Base-by-base conservation (phyloP, 35 echinoderm and acorn worm genomes). In the Heliocidaris tuberculata region DNA sequence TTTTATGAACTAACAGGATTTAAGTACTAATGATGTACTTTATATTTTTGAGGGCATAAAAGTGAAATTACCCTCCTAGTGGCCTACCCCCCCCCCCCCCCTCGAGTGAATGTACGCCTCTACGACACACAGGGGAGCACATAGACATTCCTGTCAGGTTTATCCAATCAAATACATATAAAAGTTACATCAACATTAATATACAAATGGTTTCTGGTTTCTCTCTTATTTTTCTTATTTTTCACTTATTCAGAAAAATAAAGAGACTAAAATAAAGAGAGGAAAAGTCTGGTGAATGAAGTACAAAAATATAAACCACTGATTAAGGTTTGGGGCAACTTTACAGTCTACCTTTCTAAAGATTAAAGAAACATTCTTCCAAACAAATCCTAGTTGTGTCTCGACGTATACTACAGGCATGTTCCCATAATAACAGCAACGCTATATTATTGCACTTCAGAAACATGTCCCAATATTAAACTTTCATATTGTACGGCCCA, bases 391-490 rank as follows among this genome's bases (percentile, higher is more conserved):
- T 8, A 78, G 52, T 15, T n/a, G 65, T n/a, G 27, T 19, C 65
- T 78, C 65, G 27, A 19, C 17, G 35, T 42, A 42, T 42, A 7
- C 65, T 24, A 78, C 19, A 78, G 65, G 65, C 65, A 78, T 78
- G 19, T 19, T 24, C 65, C 21, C 65, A 8, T 78, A 78, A 6
- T 8, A n/a, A 21, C 65, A n/a, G 19, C 65, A 78, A 78, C 21
- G 4, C 15, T 19, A 19, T 78, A 78, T 24, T 27, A 78, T n/a
- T 78, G 65, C 65, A 78, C 65, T 78, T n/a, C 65, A 78, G 65
- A 48, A 89, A 32, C 87, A 89, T 47, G 31, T n/a, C 87, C 31
- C 47, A 89, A 47, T 89, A 89, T 89, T 89, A 89, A 89, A 89
- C 87, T 89, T 89, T 42, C 87, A 89, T 89, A 89, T 31, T 89